These are phyloP conservation scores for Otis tarda DNA, from an alignment of 2,113 vertebrate species.

Conservation along the genomic window DNA sequence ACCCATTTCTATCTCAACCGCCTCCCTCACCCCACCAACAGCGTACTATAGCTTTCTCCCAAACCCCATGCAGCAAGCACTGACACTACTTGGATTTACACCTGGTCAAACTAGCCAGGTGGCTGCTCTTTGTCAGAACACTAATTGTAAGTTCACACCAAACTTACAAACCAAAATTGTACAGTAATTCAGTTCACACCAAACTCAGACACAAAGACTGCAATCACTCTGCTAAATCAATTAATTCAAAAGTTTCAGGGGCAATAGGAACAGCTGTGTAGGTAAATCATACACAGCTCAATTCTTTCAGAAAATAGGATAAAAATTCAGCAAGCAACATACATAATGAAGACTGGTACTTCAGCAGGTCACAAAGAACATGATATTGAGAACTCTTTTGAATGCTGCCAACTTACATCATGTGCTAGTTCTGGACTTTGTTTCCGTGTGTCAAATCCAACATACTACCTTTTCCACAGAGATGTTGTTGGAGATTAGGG, in stretches of 20 bases:
- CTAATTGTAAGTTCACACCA: too few relatives aligned
- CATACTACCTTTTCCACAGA: not conserved
- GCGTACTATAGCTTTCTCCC: not conserved
- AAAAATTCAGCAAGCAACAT: not conserved
- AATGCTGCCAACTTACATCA: not conserved
- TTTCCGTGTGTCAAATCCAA: not conserved
- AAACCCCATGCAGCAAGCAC: not conserved
- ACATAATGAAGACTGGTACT: not conserved
- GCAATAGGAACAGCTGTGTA: not conserved
- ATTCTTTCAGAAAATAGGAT: not conserved
- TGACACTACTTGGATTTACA: not conserved
- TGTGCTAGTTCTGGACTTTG: not conserved
- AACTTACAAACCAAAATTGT: too few relatives aligned
- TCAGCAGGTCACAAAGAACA: not conserved
- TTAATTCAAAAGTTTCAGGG: not conserved
- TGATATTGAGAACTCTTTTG: not conserved
- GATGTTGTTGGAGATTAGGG: not conserved
- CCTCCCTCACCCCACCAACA: not conserved
- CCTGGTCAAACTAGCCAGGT: not conserved
- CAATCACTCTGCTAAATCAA: not conserved
- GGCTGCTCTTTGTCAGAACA: not conserved
- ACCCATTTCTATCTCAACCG: not conserved
- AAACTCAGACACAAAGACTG: not conserved
- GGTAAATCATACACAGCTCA: not conserved
- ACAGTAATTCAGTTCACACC: not conserved